Conservation (phyloP, 2,113 vertebrate genomes). For the Semnornis frantzii region DNA sequence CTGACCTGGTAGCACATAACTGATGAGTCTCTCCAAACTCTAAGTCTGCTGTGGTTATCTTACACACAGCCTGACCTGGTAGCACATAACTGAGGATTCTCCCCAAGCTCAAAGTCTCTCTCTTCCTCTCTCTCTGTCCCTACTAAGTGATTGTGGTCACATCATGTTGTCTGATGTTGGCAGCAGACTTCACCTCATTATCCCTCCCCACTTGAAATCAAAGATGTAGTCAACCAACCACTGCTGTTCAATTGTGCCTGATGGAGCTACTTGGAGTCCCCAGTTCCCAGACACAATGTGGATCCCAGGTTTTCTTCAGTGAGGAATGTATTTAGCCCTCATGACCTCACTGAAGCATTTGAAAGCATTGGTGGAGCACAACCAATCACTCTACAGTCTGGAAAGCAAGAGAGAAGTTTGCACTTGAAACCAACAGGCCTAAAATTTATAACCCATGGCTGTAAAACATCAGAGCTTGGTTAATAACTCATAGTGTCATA, state of each 20-base stretch:
- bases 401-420: not conserved
- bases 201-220: not conserved
- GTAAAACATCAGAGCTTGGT: not conserved
- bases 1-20: not conserved
- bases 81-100: too few relatives aligned
- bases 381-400: not conserved
- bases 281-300: not conserved
- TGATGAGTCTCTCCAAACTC: not conserved
- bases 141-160: not conserved
- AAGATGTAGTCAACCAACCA: not conserved
- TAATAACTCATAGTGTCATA: not conserved
- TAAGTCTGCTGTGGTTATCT: too few relatives aligned
- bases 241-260: not conserved
- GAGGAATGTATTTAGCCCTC: not conserved
- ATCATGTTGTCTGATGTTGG: accelerated
- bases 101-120: too few relatives aligned
- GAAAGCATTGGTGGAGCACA: not conserved
- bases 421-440: not conserved
- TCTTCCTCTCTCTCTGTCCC: not conserved
- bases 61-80: too few relatives aligned
- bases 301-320: not conserved
- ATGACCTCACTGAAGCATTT: not conserved
- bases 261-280: not conserved
- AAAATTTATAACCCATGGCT: not conserved
- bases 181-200: not conserved